phyloP scores from a whole-genome alignment of 2,888 invertebrate genomes.

The Drosophila subsilvestris region DNA sequence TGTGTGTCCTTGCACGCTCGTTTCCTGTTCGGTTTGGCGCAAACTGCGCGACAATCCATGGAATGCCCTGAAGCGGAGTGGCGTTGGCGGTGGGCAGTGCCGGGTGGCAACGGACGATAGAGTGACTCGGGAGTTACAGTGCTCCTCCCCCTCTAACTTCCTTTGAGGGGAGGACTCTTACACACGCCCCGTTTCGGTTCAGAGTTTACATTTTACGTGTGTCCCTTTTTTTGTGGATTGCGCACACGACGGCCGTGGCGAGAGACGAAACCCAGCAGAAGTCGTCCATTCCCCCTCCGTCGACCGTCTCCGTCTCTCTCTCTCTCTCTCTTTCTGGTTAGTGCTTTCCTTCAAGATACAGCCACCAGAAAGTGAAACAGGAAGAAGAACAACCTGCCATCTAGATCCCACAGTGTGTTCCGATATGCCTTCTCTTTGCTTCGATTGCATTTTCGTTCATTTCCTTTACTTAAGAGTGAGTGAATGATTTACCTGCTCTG shows the following conservation, averaged over 20 bases:
- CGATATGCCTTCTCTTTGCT: background rate
- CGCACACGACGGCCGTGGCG: conserved; percentile 57
- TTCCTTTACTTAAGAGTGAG: conserved; percentile 1
- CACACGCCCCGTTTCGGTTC: conserved; percentile 54
- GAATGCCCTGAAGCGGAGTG: background rate
- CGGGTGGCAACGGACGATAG: background rate
- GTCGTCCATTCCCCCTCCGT: background rate
- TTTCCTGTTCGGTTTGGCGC: conserved; percentile 58
- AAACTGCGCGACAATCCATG: conserved; percentile 59
- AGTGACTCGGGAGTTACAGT: background rate
- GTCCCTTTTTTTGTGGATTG: conserved; percentile 51
- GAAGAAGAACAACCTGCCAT: conserved; percentile 31
- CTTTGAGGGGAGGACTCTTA: background rate
- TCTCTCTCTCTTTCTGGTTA: conserved; percentile 43
- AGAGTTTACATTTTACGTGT: conserved; percentile 53
- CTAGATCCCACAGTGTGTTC: background rate
- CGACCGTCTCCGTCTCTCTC: background rate
- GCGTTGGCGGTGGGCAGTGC: conserved; percentile 30
- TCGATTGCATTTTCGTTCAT: conserved; percentile 12
- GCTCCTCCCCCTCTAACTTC: background rate
- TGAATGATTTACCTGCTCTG: background rate
- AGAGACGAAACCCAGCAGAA: conserved; percentile 19
- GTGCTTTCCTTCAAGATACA: conserved; percentile 64
- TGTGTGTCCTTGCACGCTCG: conserved; percentile 73
- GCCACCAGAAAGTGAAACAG: conserved; percentile 50